phyloP scores from a whole-genome alignment of 2,888 invertebrate species.

The Drosophila borealis region DNA sequence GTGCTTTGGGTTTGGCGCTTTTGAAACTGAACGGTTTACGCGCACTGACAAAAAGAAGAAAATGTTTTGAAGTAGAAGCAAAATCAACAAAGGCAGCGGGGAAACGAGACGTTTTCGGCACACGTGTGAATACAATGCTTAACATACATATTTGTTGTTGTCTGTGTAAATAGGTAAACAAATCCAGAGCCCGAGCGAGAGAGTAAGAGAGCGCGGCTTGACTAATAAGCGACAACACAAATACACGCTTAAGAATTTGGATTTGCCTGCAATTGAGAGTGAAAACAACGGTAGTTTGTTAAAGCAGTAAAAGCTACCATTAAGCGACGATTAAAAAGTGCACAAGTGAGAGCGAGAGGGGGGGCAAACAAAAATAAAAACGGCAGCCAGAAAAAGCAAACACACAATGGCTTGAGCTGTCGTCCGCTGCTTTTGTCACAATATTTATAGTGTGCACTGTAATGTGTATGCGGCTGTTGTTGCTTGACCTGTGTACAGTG shows the following conservation, averaged over 20 bases:
- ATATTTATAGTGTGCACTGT: constrained; percentile 58
- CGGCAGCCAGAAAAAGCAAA: constrained; percentile 41
- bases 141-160: constrained; percentile 64
- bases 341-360: background rate
- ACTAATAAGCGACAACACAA: constrained; percentile 21
- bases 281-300: constrained; percentile 49
- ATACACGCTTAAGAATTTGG: constrained; percentile 49
- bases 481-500: constrained; percentile 18
- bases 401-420: constrained; percentile 48
- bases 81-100: constrained; percentile 49
- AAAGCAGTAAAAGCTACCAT: constrained; percentile 31
- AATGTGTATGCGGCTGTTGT: constrained; percentile 30
- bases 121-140: constrained; percentile 65
- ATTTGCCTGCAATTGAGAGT: constrained; percentile 59
- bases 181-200: constrained; percentile 31
- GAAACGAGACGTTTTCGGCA: constrained; percentile 39
- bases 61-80: constrained; percentile 30
- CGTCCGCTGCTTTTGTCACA: constrained; percentile 28
- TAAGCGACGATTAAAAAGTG: constrained; percentile 19
- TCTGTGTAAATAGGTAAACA: constrained; percentile 74
- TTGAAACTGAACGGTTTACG: constrained; percentile 57
- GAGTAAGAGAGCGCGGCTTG: constrained; percentile 25
- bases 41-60: constrained; percentile 41
- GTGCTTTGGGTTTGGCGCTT: constrained; percentile 10
- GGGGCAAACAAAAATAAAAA: constrained; percentile 9